A percentile compares a stretch with the other conserved stretches of the same genome.
phyloP scores from a whole-genome alignment of 2,888 invertebrate genomes.

The Eupithecia pulchellata region DNA sequence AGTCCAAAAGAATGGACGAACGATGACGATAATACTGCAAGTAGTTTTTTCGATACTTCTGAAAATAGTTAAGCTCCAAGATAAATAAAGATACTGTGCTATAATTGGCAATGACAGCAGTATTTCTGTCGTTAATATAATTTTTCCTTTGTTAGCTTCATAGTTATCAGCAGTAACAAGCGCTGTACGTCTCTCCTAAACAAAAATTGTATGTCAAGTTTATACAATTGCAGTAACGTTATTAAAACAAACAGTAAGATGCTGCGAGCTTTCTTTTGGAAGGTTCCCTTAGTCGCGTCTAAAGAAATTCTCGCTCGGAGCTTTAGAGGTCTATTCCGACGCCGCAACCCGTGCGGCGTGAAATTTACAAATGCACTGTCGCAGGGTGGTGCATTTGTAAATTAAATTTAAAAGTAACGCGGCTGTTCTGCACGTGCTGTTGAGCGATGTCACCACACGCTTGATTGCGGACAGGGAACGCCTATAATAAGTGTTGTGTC shows the following conservation, averaged over 20 bases:
- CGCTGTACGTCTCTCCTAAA: background rate
- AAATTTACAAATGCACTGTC: too few relatives aligned
- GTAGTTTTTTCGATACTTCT: background rate
- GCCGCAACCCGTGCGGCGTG: too few relatives aligned
- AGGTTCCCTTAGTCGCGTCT: background rate
- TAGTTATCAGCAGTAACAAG: background rate
- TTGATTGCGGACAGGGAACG: slow-evolving; percentile 38
- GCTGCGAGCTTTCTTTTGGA: too few relatives aligned
- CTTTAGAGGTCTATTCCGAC: background rate
- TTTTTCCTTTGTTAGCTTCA: background rate
- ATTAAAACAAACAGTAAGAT: background rate
- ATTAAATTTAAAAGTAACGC: background rate
- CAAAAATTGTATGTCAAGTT: too few relatives aligned
- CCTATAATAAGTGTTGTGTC: slow-evolving; percentile 48
- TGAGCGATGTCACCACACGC: slow-evolving; percentile 20
- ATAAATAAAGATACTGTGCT: too few relatives aligned
- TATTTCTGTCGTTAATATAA: too few relatives aligned
- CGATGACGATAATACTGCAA: background rate
- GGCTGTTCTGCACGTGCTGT: slow-evolving; percentile 7
- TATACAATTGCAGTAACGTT: background rate
- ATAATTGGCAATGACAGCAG: too few relatives aligned
- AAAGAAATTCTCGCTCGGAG: background rate
- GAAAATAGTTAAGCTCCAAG: too few relatives aligned
- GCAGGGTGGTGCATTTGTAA: background rate
- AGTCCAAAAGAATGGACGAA: background rate